These are phyloP conservation scores for Ichneumoninae sp. DNA, from an alignment of 2,888 invertebrate genomes.

Conservation along the genomic window DNA sequence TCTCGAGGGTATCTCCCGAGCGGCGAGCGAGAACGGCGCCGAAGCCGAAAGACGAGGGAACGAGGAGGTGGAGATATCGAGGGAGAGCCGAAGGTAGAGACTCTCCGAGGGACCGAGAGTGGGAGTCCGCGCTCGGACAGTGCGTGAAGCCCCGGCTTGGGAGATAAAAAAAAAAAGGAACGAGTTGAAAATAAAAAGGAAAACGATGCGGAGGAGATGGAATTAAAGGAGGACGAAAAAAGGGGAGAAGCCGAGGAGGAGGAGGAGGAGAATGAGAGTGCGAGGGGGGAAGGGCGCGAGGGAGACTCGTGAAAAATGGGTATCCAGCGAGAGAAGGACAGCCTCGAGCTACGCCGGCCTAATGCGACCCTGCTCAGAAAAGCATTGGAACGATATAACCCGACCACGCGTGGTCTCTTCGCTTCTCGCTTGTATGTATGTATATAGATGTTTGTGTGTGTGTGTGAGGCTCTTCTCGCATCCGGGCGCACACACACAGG, in stretches of 20 bases:
- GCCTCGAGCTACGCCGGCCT: slow-evolving; percentile 78
- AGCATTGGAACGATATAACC: slow-evolving; percentile 73
- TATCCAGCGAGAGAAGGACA: slow-evolving; percentile 79
- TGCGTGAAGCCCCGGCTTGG: slow-evolving; percentile 62
- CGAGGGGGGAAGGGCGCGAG: slow-evolving; percentile 13
- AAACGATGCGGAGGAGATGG: slow-evolving; percentile 69
- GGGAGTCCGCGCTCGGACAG: slow-evolving; percentile 64
- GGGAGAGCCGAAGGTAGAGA: slow-evolving; percentile 34
- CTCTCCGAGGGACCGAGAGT: slow-evolving; percentile 54
- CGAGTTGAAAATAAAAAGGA: slow-evolving; percentile 73
- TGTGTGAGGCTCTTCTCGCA: slow-evolving; percentile 15
- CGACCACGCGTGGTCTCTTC: slow-evolving; percentile 65
- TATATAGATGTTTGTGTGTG: neutral
- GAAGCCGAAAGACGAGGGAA: slow-evolving; percentile 31
- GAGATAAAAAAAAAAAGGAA: slow-evolving; percentile 71
- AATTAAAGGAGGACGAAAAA: slow-evolving; percentile 70
- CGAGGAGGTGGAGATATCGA: slow-evolving; percentile 28
- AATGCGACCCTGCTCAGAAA: slow-evolving; percentile 81
- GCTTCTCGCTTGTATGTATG: slow-evolving; percentile 22
- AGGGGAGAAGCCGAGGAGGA: slow-evolving; percentile 20
- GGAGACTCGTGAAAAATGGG: slow-evolving; percentile 81
- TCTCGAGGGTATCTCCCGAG: slow-evolving; percentile 35
- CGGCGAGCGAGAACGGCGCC: slow-evolving; percentile 49
- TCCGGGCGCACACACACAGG: slow-evolving; percentile 1
- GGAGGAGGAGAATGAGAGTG: slow-evolving; percentile 41